Evolutionary conservation across 92 coral and sea anemone genomes (phyloP).

Genomic region (Bergia sp.): DNA sequence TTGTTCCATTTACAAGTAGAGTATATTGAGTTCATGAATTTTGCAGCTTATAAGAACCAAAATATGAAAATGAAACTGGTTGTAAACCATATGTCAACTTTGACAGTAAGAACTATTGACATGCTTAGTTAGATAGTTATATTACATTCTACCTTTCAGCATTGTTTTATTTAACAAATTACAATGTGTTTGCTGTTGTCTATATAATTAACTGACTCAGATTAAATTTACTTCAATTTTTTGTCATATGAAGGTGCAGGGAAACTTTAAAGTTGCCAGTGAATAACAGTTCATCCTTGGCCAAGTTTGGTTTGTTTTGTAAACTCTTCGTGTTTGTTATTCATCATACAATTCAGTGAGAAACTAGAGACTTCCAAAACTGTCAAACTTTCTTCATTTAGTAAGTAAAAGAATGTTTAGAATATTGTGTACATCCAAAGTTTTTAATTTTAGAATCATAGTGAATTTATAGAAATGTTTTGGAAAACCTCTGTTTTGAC

Average conservation of each 20-base stretch:
- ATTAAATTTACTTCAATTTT: conserved; percentile 73
- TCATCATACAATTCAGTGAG: conserved; percentile 7
- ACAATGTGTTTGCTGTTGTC: neutral
- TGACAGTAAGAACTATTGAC: neutral
- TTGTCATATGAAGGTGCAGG: conserved; percentile 79
- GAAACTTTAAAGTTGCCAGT: conserved; percentile 69
- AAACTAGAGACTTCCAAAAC: conserved; percentile 33
- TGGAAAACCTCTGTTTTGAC: neutral
- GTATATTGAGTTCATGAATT: too few relatives aligned
- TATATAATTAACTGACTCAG: conserved; percentile 51
- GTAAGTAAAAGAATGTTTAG: conserved; percentile 10
- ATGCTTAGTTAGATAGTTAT: neutral
- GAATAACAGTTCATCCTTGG: conserved; percentile 72
- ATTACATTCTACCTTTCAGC: conserved; percentile 9
- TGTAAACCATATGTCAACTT: neutral
- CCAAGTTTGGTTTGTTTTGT: conserved; percentile 92
- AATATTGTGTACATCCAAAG: neutral
- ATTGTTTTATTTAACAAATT: conserved; percentile 14
- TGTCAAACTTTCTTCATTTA: conserved; percentile 35
- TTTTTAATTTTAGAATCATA: neutral
- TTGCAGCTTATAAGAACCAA: neutral
- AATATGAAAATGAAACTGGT: neutral
- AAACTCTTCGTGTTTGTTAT: conserved; percentile 42
- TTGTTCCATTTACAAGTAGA: neutral
- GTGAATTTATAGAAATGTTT: neutral